A percentile compares a stretch with the other conserved stretches of the same genome.
Evolutionary conservation across 37 sponge, comb jelly and placozoan genomes (phyloP).

Genomic region (Ephydatia muelleri): DNA sequence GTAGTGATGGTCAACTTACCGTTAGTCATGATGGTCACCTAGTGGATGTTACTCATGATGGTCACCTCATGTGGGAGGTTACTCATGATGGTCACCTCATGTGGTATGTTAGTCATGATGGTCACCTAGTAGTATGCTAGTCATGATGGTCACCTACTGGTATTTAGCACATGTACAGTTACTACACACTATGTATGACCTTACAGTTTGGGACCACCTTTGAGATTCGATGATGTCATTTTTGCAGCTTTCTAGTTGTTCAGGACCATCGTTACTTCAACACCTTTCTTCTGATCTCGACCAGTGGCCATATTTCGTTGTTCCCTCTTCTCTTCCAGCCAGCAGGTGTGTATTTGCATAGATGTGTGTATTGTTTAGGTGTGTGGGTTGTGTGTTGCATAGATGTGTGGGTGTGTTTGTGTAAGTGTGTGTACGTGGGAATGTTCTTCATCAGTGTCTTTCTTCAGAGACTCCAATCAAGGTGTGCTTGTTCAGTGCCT

Average conservation of each 20-base stretch:
- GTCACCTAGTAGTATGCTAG: too few species aligned
- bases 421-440: background rate
- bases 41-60: too few species aligned
- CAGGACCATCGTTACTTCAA: conserved; percentile 47
- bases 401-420: background rate
- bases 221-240: background rate
- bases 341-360: conserved; percentile 53
- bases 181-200: too few species aligned
- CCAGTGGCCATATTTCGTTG: conserved; percentile 81
- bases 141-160: too few species aligned
- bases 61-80: too few species aligned
- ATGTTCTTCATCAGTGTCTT: background rate
- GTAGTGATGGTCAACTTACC: too few species aligned
- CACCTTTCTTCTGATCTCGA: conserved; percentile 78
- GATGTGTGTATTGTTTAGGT: background rate
- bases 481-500: conserved; percentile 45
- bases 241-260: conserved; percentile 68
- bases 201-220: background rate
- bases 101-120: too few species aligned
- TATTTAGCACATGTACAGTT: too few species aligned
- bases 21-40: too few species aligned
- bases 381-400: background rate
- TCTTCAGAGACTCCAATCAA: conserved; percentile 61
- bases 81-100: too few species aligned
- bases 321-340: conserved; percentile 91